Percentiles rank a stretch among this genome's conserved stretches.
Evolutionary conservation across 2,797 vertebrate species (phyloP).

Genomic region (Mormyrops boulengeri): DNA sequence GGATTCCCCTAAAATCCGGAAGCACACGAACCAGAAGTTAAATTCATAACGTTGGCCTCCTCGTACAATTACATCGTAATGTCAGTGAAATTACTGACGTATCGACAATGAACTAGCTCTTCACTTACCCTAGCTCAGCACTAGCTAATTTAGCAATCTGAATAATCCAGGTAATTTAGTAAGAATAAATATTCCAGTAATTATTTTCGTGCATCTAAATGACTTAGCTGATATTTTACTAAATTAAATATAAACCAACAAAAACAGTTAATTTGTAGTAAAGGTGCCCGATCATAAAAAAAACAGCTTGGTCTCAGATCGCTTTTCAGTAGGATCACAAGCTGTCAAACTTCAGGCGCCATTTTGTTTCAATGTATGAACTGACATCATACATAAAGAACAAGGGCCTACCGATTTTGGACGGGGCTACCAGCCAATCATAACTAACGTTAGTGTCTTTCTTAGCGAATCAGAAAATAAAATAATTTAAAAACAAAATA

Average conservation of each 20-base stretch:
- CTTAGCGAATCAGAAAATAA: constrained; percentile 48
- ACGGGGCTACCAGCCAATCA: constrained; percentile 35
- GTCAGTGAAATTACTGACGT: background rate
- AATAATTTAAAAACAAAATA: constrained; percentile 53
- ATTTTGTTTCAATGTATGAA: constrained; percentile 29
- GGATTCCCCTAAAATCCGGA: background rate
- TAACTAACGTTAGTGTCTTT: constrained; percentile 30
- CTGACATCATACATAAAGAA: constrained; percentile 14
- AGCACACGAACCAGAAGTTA: background rate
- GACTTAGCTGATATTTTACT: background rate
- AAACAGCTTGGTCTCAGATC: background rate
- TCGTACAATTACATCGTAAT: background rate
- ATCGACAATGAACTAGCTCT: background rate
- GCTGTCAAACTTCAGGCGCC: constrained; percentile 24
- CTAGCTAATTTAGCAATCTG: background rate
- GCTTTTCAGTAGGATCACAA: background rate
- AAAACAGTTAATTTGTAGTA: background rate
- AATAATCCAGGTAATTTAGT: background rate
- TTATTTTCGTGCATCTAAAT: background rate
- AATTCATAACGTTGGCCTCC: background rate
- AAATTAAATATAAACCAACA: background rate
- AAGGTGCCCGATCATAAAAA: background rate
- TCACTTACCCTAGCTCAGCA: background rate
- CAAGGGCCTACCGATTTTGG: background rate
- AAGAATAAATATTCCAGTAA: background rate